Evolutionary conservation across 1,140 invertebrate genomes (phyloP), one percentile per base, ranked within the genome.

Genomic region (Scaptodrosophila lebanonensis): DNA sequence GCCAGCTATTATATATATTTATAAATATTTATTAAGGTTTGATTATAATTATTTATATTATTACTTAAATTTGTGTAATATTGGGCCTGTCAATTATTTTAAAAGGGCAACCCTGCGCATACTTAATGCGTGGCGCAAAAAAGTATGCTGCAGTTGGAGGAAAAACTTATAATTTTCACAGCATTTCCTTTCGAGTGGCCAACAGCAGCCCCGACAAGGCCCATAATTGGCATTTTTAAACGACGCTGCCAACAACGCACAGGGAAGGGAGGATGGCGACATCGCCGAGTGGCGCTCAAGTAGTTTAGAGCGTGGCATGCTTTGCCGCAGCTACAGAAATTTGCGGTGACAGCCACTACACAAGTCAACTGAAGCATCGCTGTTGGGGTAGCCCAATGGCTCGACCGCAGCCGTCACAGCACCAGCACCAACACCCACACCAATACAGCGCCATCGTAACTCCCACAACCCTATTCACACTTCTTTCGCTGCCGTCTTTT

Each of bases 201-300:
- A 4, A 25, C 3, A 8, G 3, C 22, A 25, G 22, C 3, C 22
- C 3, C 8, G 3, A 8, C 8, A 25, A 4, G 3, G 22, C 22
- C 22, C 69, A 69, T 77, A 77, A 79, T 77, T 79, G 72, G 67
- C 67, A 65, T 72, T 79, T 71, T 79, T 65, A 39, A 43, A 49
- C 22, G 16, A 33, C 27, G 13, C 48, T 32, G 33, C 47, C n/a
- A n/a, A n/a, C n/a, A n/a, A n/a, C n/a, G n/a, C n/a, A n/a, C n/a
- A n/a, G n/a, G n/a, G n/a, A n/a, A n/a, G n/a, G n/a, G n/a, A 25
- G 22, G 22, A 25, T 25, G 22, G 3, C 22, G 22, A n/a, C 22
- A 25, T 25, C 8, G 3, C 8, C 3, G 8, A 4, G 22, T 25
- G 3, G 22, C 22, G 3, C 8, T 25, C 22, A 25, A 25, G 40